Evolutionary conservation across 2,888 invertebrate species (phyloP).

Genomic region (Calliphora vomitoria): DNA sequence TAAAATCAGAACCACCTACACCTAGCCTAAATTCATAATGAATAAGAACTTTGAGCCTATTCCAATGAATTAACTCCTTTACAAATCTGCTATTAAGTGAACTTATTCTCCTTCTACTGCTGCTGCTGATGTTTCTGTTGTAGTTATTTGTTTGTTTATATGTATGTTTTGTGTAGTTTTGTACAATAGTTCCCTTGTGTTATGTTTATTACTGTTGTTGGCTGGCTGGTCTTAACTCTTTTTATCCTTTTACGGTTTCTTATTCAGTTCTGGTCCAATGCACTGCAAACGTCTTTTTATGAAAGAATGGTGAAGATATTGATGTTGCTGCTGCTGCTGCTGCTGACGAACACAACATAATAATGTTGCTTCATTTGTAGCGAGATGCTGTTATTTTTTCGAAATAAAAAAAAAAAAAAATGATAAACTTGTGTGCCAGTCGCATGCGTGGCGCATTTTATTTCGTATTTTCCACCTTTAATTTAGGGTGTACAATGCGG

Average conservation of each 20-base stretch:
- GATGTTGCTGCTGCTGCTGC: too few relatives aligned
- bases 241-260: slow-evolving; percentile 68
- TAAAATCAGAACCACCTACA: too few relatives aligned
- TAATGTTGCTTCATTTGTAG: slow-evolving; percentile 67
- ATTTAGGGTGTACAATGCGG: slow-evolving; percentile 78
- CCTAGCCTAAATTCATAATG: too few relatives aligned
- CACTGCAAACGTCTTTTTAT: neutral
- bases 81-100: neutral
- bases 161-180: slow-evolving; percentile 41
- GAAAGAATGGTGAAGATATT: slow-evolving; percentile 5
- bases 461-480: slow-evolving; percentile 76
- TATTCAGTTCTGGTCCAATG: slow-evolving; percentile 55
- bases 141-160: slow-evolving; percentile 50
- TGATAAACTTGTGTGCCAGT: slow-evolving; percentile 65
- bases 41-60: neutral
- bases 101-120: slow-evolving; percentile 62
- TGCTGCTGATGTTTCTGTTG: slow-evolving; percentile 41
- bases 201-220: slow-evolving; percentile 54
- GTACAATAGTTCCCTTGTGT: slow-evolving; percentile 67
- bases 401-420: neutral
- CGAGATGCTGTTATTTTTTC: slow-evolving; percentile 52
- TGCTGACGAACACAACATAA: slow-evolving; percentile 54
- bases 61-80: neutral
- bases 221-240: slow-evolving; percentile 53
- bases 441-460: slow-evolving; percentile 75